phyloP scores from a whole-genome alignment of 2,797 vertebrate species.

The Eupleurogrammus muticus region DNA sequence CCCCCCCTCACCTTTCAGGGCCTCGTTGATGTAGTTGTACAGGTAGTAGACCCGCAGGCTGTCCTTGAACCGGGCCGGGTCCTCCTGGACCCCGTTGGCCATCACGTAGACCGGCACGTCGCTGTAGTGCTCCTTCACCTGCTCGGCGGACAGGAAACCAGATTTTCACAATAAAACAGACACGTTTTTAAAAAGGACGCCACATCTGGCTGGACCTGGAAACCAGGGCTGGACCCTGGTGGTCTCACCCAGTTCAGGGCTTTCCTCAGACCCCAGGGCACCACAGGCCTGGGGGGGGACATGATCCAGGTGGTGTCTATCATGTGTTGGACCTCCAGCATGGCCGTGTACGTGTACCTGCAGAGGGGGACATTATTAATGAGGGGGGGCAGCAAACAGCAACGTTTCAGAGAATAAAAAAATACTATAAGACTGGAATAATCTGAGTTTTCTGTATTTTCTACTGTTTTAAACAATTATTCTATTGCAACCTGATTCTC shows the following conservation, averaged over 20 bases:
- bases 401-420: too few relatives aligned
- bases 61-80: constrained; percentile 86
- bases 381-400: too few relatives aligned
- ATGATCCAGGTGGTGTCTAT: constrained; percentile 95
- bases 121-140: constrained; percentile 84
- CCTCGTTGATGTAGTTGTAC: constrained; percentile 95
- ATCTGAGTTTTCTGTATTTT: too few relatives aligned
- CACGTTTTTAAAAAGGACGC: too few relatives aligned
- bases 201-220: too few relatives aligned
- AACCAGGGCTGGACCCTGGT: too few relatives aligned
- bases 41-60: constrained; percentile 91
- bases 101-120: constrained; percentile 90
- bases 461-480: too few relatives aligned
- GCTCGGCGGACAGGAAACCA: background rate
- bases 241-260: constrained; percentile 91
- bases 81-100: constrained; percentile 92
- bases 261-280: constrained; percentile 96
- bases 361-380: too few relatives aligned
- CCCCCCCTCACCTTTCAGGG: constrained; percentile 97
- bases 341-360: constrained; percentile 87
- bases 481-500: too few relatives aligned
- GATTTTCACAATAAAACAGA: background rate
- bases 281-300: constrained; percentile 89
- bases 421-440: too few relatives aligned
- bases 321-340: constrained; percentile 91